Percentiles rank a stretch among this genome's conserved stretches.
Conservation (phyloP, 2,113 vertebrate genomes). For the Numida meleagris region DNA sequence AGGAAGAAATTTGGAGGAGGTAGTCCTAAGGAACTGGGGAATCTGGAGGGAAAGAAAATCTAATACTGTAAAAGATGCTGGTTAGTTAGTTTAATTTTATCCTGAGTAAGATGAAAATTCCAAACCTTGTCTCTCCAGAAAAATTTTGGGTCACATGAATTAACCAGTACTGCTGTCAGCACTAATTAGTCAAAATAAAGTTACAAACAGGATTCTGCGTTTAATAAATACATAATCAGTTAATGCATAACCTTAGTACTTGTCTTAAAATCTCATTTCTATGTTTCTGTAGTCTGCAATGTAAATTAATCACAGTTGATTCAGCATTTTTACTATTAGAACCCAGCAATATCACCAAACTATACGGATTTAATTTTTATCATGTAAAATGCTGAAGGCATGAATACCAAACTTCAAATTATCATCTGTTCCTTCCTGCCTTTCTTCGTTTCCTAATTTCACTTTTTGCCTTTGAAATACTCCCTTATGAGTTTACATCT, state of each 20-base stretch:
- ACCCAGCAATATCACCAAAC: not conserved
- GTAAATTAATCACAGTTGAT: not conserved
- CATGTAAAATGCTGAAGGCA: not conserved
- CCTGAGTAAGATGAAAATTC: not conserved
- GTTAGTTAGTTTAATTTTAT: not conserved
- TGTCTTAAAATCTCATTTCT: not conserved
- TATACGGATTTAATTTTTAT: not conserved
- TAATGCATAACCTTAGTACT: not conserved
- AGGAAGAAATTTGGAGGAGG: not conserved
- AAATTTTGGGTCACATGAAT: not conserved
- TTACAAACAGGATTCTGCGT: not conserved
- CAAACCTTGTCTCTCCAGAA: not conserved
- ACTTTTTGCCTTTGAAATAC: not conserved
- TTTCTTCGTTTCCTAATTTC: not conserved
- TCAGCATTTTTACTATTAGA: not conserved
- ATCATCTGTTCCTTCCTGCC: not conserved
- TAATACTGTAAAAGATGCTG: not conserved
- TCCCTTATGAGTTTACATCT: not conserved
- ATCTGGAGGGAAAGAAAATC: not conserved
- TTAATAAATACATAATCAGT: not conserved
- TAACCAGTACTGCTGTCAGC: not conserved
- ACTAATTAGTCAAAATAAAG: constrained; percentile 15
- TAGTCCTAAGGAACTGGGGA: not conserved
- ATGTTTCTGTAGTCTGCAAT: not conserved
- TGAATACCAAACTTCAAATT: not conserved